Evolutionary conservation across 1,140 invertebrate species (phyloP).

Genomic region (Cydia splendana): DNA sequence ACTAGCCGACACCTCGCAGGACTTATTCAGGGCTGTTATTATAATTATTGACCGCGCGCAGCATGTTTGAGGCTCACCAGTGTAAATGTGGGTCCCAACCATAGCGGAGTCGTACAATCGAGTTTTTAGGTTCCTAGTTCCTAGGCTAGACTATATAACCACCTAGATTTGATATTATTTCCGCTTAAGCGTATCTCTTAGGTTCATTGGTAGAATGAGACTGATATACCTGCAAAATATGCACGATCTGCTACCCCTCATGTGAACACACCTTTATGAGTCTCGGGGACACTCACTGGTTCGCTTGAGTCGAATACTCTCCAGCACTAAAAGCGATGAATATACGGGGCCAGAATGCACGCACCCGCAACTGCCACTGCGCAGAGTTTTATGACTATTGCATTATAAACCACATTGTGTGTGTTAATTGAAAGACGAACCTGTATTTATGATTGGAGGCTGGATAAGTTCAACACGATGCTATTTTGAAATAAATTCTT

Average conservation of each 20-base stretch:
- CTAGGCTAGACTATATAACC: too few relatives aligned
- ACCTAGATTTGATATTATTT: too few relatives aligned
- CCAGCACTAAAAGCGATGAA: neutral
- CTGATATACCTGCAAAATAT: too few relatives aligned
- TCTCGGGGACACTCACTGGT: neutral
- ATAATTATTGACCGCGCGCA: neutral
- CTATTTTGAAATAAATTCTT: neutral
- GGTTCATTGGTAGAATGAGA: too few relatives aligned
- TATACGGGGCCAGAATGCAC: neutral
- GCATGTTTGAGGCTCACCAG: neutral
- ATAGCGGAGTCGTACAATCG: too few relatives aligned
- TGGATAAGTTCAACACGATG: neutral
- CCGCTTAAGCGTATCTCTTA: too few relatives aligned
- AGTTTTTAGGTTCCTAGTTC: too few relatives aligned
- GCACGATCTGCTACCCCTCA: neutral
- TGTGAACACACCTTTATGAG: neutral
- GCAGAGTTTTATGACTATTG: constrained; percentile 16
- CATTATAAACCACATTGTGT: neutral
- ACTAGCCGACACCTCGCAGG: constrained; percentile 10
- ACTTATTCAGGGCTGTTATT: constrained; percentile 3
- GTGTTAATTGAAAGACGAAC: neutral
- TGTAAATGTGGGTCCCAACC: neutral
- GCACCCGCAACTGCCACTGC: neutral
- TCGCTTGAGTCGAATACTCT: neutral
- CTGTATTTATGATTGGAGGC: neutral